Evolutionary conservation across 2,113 vertebrate genomes (phyloP), one percentile per base, ranked within the genome.

Genomic region (Verasper variegatus): DNA sequence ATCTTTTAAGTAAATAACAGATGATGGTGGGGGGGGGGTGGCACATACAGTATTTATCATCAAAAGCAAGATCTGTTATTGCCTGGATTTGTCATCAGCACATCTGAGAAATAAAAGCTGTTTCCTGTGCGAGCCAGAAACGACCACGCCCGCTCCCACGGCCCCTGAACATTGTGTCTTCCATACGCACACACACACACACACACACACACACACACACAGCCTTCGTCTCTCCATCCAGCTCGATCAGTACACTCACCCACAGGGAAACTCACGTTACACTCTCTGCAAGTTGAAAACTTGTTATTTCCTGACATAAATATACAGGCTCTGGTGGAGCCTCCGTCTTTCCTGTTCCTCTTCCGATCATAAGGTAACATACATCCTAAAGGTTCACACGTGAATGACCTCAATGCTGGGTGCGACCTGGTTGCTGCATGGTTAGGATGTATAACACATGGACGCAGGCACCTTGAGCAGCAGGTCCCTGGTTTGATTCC

Each of bases 311-410:
- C 86, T 85, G 54, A 68, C 2, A 52, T 64, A 76, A 69, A 63
- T 49, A 68, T 45, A 49, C 51, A 54, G 11, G 6, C 51, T 68
- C 35, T 56, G 0, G 17, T 35, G 15, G 61, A 71, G 49, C 17
- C 74, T 71, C 87, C 76, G 52, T 81, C 78, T 84, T 87, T 91
- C 86, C 86, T 88, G 52, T 86, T 80, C 69, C 82, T 85, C 52
- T 84, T 66, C 51, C 35, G 10, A 71, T 70, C 78, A 56, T 66
- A 31, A 58, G 18, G 51, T n/a, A 20, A 6, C 2, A 35, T 20
- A 73, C 61, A 71, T 71, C 55, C 62, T 35, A 14, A 76, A 18
- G n/a, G 31, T 31, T 66, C 27, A 59, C 24, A 66, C n/a, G 2
- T 23, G 7, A 23, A 56, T 21, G n/a, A 47, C 45, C 5, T 60